These are phyloP conservation scores for Leptothorax acervorum DNA, from an alignment of 2,888 invertebrate species.

Conservation along the genomic window DNA sequence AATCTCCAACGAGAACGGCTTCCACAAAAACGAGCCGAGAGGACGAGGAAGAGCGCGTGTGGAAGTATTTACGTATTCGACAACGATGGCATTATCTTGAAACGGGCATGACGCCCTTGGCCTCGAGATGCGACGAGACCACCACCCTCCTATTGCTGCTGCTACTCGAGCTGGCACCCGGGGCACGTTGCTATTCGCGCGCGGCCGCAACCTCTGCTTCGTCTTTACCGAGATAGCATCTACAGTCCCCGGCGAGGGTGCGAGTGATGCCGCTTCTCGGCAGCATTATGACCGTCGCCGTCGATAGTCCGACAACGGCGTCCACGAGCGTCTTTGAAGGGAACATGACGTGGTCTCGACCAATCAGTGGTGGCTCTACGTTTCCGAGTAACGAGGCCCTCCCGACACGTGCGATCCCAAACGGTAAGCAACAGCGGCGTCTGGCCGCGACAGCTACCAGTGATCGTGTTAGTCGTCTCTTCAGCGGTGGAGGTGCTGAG, in stretches of 20 bases:
- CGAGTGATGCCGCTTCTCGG: slow-evolving; percentile 81
- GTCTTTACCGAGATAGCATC: slow-evolving; percentile 78
- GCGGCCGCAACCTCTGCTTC: slow-evolving; percentile 62
- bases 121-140: slow-evolving; percentile 82
- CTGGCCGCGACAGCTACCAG: slow-evolving; percentile 33
- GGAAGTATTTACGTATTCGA: slow-evolving; percentile 59
- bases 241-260: slow-evolving; percentile 81
- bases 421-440: slow-evolving; percentile 53
- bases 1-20: slow-evolving; percentile 12
- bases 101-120: slow-evolving; percentile 81
- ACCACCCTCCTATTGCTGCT: slow-evolving; percentile 77
- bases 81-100: slow-evolving; percentile 77
- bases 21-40: slow-evolving; percentile 1
- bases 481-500: neutral
- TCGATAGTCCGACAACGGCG: slow-evolving; percentile 82
- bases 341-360: slow-evolving; percentile 83
- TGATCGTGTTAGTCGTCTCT: slow-evolving; percentile 37
- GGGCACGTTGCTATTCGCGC: slow-evolving; percentile 70
- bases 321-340: slow-evolving; percentile 82
- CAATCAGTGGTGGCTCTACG: slow-evolving; percentile 68
- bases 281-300: slow-evolving; percentile 82
- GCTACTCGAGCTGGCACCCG: slow-evolving; percentile 76
- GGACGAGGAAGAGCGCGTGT: slow-evolving; percentile 24
- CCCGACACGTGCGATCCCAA: slow-evolving; percentile 47
- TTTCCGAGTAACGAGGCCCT: slow-evolving; percentile 67